A percentile compares a stretch with the other conserved stretches of the same genome.
phyloP scores from a whole-genome alignment of 2,888 invertebrate genomes.

The Trissonchulus latispiculum region DNA sequence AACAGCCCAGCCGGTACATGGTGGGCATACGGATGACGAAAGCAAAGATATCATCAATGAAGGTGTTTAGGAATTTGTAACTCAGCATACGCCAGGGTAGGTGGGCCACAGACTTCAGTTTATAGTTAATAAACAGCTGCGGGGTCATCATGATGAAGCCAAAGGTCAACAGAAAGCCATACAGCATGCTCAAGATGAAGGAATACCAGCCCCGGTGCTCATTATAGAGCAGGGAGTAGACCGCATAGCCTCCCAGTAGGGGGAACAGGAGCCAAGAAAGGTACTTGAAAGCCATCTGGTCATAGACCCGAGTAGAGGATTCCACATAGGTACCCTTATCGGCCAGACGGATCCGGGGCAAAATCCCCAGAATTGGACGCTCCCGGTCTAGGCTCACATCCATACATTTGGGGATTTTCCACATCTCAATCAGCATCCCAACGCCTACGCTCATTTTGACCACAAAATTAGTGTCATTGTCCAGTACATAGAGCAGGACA shows the following conservation, averaged over 20 bases:
- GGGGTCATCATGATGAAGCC: slow-evolving; percentile 99
- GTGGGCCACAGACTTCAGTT: slow-evolving; percentile 96
- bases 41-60: slow-evolving; percentile 99
- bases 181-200: slow-evolving; percentile 86
- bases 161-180: slow-evolving; percentile 93
- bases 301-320: slow-evolving; percentile 84
- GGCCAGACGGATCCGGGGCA: slow-evolving; percentile 68
- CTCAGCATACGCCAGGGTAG: slow-evolving; percentile 99
- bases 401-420: slow-evolving; percentile 89
- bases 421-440: slow-evolving; percentile 87
- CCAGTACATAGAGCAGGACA: slow-evolving; percentile 87
- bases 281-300: slow-evolving; percentile 79
- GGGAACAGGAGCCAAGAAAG: slow-evolving; percentile 93
- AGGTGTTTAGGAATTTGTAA: slow-evolving; percentile 97
- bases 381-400: slow-evolving; percentile 58
- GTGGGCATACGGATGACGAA: slow-evolving; percentile 99
- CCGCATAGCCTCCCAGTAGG: slow-evolving; percentile 76
- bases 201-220: slow-evolving; percentile 99
- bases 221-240: slow-evolving; percentile 84
- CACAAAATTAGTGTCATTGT: slow-evolving; percentile 95
- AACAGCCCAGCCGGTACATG: slow-evolving; percentile 80
- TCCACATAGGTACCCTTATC: slow-evolving; percentile 95
- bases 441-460: slow-evolving; percentile 86
- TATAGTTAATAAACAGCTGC: slow-evolving; percentile 97
- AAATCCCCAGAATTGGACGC: slow-evolving; percentile 61